Evolutionary conservation across 2,797 vertebrate species (phyloP).

Genomic region (Threskiornis aethiopicus): DNA sequence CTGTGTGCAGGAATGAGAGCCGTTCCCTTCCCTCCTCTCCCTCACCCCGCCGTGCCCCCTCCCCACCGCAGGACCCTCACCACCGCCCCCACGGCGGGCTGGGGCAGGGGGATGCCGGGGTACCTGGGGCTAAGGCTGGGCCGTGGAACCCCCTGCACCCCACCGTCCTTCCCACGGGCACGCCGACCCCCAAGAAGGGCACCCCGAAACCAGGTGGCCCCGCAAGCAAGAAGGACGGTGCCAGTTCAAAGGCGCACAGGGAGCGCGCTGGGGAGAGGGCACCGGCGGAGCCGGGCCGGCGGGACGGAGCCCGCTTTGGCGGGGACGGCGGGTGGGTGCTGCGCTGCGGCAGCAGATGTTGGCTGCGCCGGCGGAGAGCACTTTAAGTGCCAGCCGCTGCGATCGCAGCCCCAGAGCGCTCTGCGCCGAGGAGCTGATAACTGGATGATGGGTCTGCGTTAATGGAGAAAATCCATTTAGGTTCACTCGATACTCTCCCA

Average conservation of each 20-base stretch:
- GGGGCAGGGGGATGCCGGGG: neutral
- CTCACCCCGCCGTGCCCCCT: accelerated
- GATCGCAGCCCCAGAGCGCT: neutral
- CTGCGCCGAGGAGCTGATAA: neutral
- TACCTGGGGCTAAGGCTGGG: neutral
- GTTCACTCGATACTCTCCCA: slow-evolving; percentile 45
- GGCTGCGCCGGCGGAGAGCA: neutral
- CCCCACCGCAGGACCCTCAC: neutral
- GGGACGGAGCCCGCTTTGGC: neutral
- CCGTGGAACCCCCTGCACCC: neutral
- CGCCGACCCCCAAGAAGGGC: accelerated
- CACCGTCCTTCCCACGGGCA: accelerated
- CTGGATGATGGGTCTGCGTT: slow-evolving; percentile 15
- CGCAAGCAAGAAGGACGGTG: accelerated
- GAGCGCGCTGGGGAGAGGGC: neutral
- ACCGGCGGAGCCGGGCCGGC: neutral
- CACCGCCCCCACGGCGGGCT: accelerated
- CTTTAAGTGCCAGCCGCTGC: neutral
- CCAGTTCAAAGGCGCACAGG: accelerated
- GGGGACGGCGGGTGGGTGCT: neutral
- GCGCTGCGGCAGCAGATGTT: neutral
- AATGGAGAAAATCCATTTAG: slow-evolving; percentile 69
- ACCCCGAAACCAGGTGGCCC: accelerated
- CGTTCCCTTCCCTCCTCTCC: neutral
- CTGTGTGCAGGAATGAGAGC: neutral